Conservation (phyloP, 2,797 vertebrate species). For the Momotus momota region DNA sequence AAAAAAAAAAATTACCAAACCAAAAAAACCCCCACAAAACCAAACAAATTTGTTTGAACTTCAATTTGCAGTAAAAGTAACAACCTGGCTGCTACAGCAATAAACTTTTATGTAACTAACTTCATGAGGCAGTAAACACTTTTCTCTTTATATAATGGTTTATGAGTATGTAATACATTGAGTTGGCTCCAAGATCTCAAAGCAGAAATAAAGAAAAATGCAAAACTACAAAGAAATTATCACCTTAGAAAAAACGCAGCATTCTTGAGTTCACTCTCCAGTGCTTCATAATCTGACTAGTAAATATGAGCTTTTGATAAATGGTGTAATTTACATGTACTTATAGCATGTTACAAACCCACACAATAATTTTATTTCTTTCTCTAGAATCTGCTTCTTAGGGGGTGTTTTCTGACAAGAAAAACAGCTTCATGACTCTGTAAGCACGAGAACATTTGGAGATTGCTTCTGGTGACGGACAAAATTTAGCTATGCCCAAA, state of each 20-base stretch:
- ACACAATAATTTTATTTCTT: conserved; percentile 48
- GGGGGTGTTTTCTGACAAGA: conserved; percentile 16
- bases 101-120: conserved; percentile 2
- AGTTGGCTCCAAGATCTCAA: neutral
- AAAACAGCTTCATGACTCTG: neutral
- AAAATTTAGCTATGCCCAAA: neutral
- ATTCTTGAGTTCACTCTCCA: neutral
- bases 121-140: neutral
- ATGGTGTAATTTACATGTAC: conserved; percentile 38
- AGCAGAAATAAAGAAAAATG: neutral
- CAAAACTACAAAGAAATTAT: neutral
- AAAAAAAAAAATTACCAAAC: neutral
- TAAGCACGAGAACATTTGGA: neutral
- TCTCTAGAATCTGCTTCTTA: conserved; percentile 18
- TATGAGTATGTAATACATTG: neutral
- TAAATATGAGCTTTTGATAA: conserved; percentile 39
- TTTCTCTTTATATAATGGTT: neutral
- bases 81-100: neutral
- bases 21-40: no score
- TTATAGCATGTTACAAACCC: conserved; percentile 34
- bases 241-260: neutral
- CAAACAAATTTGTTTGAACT: neutral
- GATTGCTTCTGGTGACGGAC: neutral
- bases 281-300: neutral
- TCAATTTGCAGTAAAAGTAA: neutral